Conservation (phyloP, 2,113 vertebrate genomes). For the Ahaetulla prasina region DNA sequence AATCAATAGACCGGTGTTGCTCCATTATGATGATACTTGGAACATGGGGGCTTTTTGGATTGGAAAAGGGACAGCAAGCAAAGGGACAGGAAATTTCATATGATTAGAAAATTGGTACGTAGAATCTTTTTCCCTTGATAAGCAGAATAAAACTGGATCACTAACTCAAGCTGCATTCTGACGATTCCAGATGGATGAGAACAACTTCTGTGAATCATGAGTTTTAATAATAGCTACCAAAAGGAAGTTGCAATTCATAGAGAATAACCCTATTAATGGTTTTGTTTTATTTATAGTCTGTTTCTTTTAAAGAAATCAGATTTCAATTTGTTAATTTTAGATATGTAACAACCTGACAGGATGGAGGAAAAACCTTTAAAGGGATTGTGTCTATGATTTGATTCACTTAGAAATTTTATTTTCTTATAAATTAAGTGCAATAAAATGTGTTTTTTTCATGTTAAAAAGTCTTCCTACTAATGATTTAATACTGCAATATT, state of each 20-base stretch:
- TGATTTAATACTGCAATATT: conserved; percentile 57
- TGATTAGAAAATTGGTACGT: not conserved
- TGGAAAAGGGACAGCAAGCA: not conserved
- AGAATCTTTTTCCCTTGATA: not conserved
- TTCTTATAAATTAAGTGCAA: conserved; percentile 99
- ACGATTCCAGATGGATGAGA: not conserved
- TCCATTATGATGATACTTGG: not conserved
- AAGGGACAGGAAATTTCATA: not conserved
- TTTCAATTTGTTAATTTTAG: conserved; percentile 95
- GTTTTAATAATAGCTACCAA: not conserved
- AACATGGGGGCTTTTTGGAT: not conserved
- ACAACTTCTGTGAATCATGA: not conserved
- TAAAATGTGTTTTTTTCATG: conserved; percentile 99
- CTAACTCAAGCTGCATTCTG: not conserved
- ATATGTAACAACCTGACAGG: conserved; percentile 98
- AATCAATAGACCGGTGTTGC: not conserved
- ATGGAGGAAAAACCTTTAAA: conserved; percentile 98
- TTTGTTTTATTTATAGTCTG: conserved; percentile 98
- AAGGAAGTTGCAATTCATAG: not conserved
- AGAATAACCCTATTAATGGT: not conserved
- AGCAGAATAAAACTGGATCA: not conserved
- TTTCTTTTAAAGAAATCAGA: conserved; percentile 89
- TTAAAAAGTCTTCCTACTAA: conserved; percentile 80
- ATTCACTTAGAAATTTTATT: conserved; percentile 99
- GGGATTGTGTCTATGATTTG: conserved; percentile 99